These are phyloP conservation scores for Dermochelys coriacea DNA, from an alignment of 2,797 vertebrate genomes.

Conservation along the genomic window DNA sequence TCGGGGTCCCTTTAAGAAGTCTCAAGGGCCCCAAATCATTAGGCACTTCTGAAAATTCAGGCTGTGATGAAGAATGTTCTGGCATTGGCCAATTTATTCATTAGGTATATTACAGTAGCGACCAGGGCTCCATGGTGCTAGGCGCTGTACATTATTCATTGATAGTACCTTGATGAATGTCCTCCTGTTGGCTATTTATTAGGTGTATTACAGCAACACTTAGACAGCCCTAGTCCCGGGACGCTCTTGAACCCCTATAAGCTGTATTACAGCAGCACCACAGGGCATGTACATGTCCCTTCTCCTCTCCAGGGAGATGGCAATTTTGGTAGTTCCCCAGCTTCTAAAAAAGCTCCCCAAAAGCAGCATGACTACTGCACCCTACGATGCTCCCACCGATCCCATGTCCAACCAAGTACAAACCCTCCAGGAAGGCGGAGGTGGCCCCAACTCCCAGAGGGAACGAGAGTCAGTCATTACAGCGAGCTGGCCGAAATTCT, in stretches of 20 bases:
- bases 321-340: neutral
- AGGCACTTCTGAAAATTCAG: neutral
- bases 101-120: neutral
- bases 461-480: neutral
- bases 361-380: neutral
- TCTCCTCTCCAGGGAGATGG: neutral
- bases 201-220: neutral
- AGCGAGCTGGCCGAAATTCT: neutral
- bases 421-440: neutral
- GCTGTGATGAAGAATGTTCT: neutral
- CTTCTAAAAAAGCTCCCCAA: neutral
- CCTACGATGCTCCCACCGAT: neutral
- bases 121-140: too few relatives aligned
- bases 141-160: too few relatives aligned
- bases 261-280: neutral
- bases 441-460: neutral
- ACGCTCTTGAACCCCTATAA: neutral
- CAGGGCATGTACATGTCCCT: fast-evolving
- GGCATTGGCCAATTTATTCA: too few relatives aligned
- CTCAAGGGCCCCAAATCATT: neutral
- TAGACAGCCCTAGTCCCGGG: neutral
- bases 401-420: neutral
- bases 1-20: neutral
- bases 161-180: too few relatives aligned
- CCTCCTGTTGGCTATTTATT: neutral